phyloP scores from a whole-genome alignment of 1,140 invertebrate species.

The Physella acuta region DNA sequence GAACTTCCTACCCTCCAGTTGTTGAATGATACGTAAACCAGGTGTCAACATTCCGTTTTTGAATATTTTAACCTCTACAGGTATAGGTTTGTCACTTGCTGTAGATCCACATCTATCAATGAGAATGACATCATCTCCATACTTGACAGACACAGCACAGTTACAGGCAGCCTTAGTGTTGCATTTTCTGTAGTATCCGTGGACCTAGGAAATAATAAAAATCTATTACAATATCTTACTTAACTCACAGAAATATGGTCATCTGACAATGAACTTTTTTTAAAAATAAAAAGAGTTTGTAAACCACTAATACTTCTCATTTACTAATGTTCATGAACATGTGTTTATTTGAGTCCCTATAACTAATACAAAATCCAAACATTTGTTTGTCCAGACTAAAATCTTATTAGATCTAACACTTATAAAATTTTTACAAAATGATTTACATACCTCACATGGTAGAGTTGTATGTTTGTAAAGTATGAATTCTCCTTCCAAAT shows the following conservation, averaged over 20 bases:
- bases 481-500: slow-evolving; percentile 54
- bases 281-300: background rate
- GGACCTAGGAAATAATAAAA: slow-evolving; percentile 31
- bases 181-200: slow-evolving; percentile 41
- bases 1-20: slow-evolving; percentile 35
- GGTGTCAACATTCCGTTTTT: slow-evolving; percentile 39
- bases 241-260: too few species aligned
- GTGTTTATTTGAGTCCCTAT: too few species aligned
- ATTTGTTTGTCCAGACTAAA: too few species aligned
- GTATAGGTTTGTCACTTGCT: background rate
- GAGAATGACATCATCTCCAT: slow-evolving; percentile 50
- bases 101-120: slow-evolving; percentile 45
- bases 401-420: too few species aligned
- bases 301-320: background rate
- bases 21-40: slow-evolving; percentile 34
- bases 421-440: too few species aligned
- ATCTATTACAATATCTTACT: background rate
- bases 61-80: slow-evolving; percentile 29
- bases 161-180: slow-evolving; percentile 42
- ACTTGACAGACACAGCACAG: slow-evolving; percentile 49
- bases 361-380: too few species aligned
- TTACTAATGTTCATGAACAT: too few species aligned
- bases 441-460: slow-evolving; percentile 27
- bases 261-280: background rate
- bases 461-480: slow-evolving; percentile 43